These are phyloP conservation scores for Cecropterus lyciades DNA, from an alignment of 1,140 invertebrate species.

Conservation along the genomic window DNA sequence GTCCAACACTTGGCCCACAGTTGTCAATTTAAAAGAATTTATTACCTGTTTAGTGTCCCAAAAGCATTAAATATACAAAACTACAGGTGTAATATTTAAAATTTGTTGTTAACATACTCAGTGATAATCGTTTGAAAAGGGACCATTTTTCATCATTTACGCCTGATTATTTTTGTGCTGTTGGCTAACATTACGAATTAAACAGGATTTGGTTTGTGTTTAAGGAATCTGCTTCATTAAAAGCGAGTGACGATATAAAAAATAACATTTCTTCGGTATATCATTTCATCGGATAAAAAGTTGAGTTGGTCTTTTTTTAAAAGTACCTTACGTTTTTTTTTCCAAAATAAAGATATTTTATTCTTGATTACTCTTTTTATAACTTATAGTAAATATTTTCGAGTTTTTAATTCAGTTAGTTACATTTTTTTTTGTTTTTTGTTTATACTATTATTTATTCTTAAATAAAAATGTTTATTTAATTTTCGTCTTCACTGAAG, in stretches of 20 bases:
- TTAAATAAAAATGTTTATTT: too few species aligned
- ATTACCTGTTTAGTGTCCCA: slow-evolving; percentile 38
- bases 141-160: slow-evolving; percentile 51
- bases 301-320: too few species aligned
- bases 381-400: too few species aligned
- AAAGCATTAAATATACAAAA: slow-evolving; percentile 47
- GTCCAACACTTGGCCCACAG: neutral
- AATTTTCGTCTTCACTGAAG: too few species aligned
- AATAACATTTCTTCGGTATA: too few species aligned
- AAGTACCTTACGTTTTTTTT: too few species aligned
- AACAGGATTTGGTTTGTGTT: slow-evolving; percentile 3
- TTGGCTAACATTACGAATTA: slow-evolving; percentile 25
- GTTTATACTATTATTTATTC: too few species aligned
- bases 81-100: slow-evolving; percentile 45
- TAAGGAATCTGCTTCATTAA: neutral
- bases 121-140: slow-evolving; percentile 40
- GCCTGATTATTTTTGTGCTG: slow-evolving; percentile 34
- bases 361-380: too few species aligned
- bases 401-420: too few species aligned
- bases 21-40: slow-evolving; percentile 37
- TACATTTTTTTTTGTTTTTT: too few species aligned
- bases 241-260: neutral
- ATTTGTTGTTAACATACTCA: slow-evolving; percentile 49
- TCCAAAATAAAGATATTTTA: too few species aligned
- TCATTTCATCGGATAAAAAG: too few species aligned